Evolutionary conservation across 1,140 invertebrate species (phyloP), one percentile per base, ranked within the genome.

Genomic region (Reticulitermes speratus): DNA sequence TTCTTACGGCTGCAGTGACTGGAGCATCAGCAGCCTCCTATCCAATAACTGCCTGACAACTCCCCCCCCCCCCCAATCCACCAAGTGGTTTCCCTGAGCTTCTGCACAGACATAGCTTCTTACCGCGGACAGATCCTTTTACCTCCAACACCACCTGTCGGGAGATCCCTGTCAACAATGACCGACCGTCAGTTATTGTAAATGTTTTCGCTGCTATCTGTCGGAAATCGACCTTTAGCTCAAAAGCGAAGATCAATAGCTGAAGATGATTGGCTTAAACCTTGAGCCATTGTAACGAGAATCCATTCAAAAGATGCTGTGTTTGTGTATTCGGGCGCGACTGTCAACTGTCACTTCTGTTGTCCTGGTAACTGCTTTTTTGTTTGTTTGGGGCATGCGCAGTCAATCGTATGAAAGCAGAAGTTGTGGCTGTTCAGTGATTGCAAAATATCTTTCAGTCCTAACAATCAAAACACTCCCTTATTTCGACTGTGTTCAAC

Each of bases 311-410:
- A 55, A 21, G 52, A 30, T 8, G 65, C n/a, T 30, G 16, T 75
- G 65, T 75, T 75, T 75, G 65, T 75, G 65, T 55, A 55, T 55
- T 55, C 52, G 52, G 52, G 52, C 52, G 52, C 3, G 65, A 75
- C 65, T 30, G 65, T 25, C 65, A 75, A 75, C 65, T 75, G 65
- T 75, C 65, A 75, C 11, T n/a, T 30, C 65, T 75, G 25, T 75
- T 75, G 65, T 75, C 65, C 65, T 75, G 65, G 65, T 75, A 75
- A 75, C 65, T 75, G 65, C 65, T 75, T 75, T 30, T 30, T 75
- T 25, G n/a, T 75, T 75, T 25, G n/a, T 75, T 30, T 25, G 52
- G 59, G 65, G 65, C 65, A 30, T 30, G 65, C 65, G 65, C 65
- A 75, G 65, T 75, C 65, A 75, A 75, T 75, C n/a, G 65, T 75